These are phyloP conservation scores for Drosophila pseudoananassae DNA, from an alignment of 1,140 invertebrate species.

Conservation along the genomic window DNA sequence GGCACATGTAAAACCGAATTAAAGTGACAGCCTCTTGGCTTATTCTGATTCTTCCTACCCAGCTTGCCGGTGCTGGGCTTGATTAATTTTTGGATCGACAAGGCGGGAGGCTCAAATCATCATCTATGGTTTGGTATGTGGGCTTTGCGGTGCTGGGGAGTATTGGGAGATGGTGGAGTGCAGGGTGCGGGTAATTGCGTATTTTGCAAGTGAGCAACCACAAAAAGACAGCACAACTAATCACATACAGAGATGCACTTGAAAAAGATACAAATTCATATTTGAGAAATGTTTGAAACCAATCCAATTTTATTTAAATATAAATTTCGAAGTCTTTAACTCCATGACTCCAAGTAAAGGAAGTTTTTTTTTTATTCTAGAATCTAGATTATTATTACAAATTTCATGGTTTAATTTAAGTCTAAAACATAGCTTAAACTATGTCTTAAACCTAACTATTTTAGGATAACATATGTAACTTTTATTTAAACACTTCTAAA, in stretches of 20 bases:
- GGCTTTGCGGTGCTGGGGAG: not conserved
- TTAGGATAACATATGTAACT: too few relatives aligned
- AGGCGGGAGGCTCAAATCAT: slow-evolving; percentile 70
- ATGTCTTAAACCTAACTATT: too few relatives aligned
- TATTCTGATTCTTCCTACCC: slow-evolving; percentile 21
- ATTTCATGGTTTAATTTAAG: too few relatives aligned
- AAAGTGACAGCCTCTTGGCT: slow-evolving; percentile 60
- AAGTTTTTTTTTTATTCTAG: too few relatives aligned
- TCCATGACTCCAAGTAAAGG: too few relatives aligned
- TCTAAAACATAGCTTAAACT: too few relatives aligned
- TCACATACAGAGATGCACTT: slow-evolving; percentile 25
- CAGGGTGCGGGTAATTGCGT: slow-evolving; percentile 69
- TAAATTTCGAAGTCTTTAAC: too few relatives aligned
- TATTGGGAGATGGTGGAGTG: slow-evolving; percentile 6
- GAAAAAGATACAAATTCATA: slow-evolving; percentile 2
- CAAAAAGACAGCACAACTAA: slow-evolving; percentile 28
- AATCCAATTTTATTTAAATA: too few relatives aligned
- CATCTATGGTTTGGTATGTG: slow-evolving; percentile 34
- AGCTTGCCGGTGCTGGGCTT: slow-evolving; percentile 43
- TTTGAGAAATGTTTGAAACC: too few relatives aligned
- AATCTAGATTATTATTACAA: too few relatives aligned
- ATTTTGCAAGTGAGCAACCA: slow-evolving; percentile 63
- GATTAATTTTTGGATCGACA: slow-evolving; percentile 75
- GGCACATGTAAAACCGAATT: slow-evolving; percentile 68
- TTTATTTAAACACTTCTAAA: too few relatives aligned